These are phyloP conservation scores for Dunckerocampus dactyliophorus DNA, from an alignment of 2,113 vertebrate species.

Conservation along the genomic window DNA sequence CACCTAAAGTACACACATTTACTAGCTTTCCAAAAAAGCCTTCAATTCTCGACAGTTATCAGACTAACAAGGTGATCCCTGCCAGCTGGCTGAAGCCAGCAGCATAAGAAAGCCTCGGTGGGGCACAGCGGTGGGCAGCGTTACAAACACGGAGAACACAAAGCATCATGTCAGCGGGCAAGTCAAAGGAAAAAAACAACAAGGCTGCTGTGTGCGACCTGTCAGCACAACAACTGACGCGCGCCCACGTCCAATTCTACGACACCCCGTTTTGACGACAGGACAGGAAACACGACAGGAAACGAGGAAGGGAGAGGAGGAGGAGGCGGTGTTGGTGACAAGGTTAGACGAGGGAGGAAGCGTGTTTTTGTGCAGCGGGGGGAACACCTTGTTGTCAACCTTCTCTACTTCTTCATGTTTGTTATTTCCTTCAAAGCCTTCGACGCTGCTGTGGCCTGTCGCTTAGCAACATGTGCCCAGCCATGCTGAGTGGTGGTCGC, in stretches of 20 bases:
- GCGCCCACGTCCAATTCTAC: constrained; percentile 26
- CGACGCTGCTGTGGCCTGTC: constrained; percentile 51
- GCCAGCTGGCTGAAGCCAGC: constrained; percentile 35
- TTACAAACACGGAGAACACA: constrained; percentile 33
- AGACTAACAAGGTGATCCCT: constrained; percentile 57
- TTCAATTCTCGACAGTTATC: constrained; percentile 17
- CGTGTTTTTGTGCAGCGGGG: constrained; percentile 14
- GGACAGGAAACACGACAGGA: constrained; percentile 28
- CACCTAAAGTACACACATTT: not conserved
- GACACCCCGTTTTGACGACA: constrained; percentile 42
- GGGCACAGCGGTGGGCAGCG: constrained; percentile 14
- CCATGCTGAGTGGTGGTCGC: constrained; percentile 54
- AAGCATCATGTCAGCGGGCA: constrained; percentile 12
- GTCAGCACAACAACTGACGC: constrained; percentile 23
- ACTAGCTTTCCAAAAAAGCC: not conserved
- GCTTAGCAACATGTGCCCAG: constrained; percentile 62
- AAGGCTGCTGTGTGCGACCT: constrained; percentile 33
- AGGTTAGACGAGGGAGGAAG: constrained; percentile 37
- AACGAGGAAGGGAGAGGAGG: constrained; percentile 10
- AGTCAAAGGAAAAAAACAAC: constrained; percentile 23
- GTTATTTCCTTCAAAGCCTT: constrained; percentile 40
- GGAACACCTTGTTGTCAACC: constrained; percentile 43
- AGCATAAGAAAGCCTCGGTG: constrained; percentile 28
- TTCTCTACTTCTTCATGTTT: constrained; percentile 41
- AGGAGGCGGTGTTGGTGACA: constrained; percentile 24